A percentile compares a stretch with the other conserved stretches of the same genome.
These are phyloP conservation scores for Triops longicaudatus DNA, from an alignment of 1,140 invertebrate genomes.

Conservation along the genomic window DNA sequence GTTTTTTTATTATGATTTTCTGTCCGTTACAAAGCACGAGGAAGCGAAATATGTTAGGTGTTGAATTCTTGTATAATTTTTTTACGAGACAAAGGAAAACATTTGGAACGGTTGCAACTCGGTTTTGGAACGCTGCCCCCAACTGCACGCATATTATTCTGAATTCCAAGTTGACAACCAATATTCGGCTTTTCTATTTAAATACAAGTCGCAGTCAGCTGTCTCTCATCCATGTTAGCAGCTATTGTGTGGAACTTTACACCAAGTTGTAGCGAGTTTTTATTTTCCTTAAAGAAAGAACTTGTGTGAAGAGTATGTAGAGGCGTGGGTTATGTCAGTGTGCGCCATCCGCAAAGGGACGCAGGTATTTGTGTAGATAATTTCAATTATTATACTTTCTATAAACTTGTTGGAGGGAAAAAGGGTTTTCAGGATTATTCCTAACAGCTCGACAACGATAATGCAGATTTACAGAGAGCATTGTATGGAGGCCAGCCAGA, in stretches of 20 bases:
- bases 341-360: neutral
- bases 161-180: neutral
- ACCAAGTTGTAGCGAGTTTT: neutral
- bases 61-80: constrained; percentile 1
- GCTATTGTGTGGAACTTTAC: neutral
- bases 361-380: neutral
- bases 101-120: neutral
- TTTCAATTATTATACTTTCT: neutral
- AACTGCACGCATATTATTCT: neutral
- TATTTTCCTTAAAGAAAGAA: neutral
- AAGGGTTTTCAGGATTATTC: neutral
- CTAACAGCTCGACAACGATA: neutral
- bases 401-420: neutral
- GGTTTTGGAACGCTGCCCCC: neutral
- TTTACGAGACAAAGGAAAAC: neutral
- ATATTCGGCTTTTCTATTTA: constrained; percentile 9
- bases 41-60: neutral
- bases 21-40: neutral
- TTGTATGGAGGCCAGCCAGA: neutral
- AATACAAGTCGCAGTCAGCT: neutral
- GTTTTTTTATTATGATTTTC: neutral
- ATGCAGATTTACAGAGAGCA: neutral
- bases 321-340: neutral
- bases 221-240: neutral
- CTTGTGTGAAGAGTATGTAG: neutral